Evolutionary conservation across 2,113 vertebrate genomes (phyloP).

Genomic region (Colaptes auratus): DNA sequence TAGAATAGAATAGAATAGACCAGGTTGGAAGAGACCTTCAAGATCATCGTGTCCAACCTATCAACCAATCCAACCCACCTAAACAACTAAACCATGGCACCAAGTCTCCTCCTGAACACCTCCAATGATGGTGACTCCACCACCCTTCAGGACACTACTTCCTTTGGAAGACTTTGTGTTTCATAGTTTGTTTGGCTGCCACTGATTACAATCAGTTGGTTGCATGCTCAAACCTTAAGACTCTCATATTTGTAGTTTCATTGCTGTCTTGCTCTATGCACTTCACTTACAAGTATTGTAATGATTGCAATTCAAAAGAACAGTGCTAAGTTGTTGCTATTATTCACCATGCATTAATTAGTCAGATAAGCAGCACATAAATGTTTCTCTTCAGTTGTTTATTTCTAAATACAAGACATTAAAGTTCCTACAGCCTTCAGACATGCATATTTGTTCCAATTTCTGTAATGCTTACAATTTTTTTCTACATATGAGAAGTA

Average conservation of each 20-base stretch:
- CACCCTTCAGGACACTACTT: background rate
- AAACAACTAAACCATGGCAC: no score
- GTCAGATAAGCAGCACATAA: background rate
- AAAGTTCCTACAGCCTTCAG: background rate
- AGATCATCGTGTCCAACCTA: no score
- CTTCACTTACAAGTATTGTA: background rate
- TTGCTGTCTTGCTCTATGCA: background rate
- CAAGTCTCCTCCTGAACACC: no score
- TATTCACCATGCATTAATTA: background rate
- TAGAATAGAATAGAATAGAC: no score
- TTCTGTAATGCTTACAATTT: no score
- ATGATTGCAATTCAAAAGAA: background rate
- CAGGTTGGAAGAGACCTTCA: no score
- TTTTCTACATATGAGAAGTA: background rate
- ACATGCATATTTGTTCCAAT: background rate
- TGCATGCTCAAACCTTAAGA: background rate
- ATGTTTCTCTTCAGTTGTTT: background rate
- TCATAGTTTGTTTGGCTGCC: background rate
- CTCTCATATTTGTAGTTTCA: background rate
- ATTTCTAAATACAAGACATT: background rate
- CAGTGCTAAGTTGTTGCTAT: background rate
- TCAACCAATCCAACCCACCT: no score
- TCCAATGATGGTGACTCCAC: no score
- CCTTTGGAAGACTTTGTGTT: background rate
- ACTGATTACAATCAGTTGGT: background rate